These are phyloP conservation scores for Pomatorhinus ruficollis DNA, from an alignment of 2,113 vertebrate genomes.

Conservation along the genomic window DNA sequence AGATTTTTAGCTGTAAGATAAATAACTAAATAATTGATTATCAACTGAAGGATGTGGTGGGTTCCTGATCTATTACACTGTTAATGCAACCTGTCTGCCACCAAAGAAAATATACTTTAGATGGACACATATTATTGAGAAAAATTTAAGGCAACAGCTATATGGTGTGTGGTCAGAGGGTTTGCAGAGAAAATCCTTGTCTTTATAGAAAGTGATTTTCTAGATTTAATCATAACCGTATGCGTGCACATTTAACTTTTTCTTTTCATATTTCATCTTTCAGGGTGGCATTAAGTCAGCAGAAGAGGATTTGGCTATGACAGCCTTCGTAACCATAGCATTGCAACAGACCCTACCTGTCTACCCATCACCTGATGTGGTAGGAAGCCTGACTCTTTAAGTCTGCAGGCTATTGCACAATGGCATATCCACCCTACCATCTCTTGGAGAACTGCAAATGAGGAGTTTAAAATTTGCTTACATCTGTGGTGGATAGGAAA, in stretches of 20 bases:
- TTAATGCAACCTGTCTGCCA: background rate
- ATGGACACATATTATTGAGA: background rate
- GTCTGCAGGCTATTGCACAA: background rate
- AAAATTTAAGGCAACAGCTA: background rate
- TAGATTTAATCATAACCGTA: background rate
- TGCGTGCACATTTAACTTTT: background rate
- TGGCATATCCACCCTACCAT: background rate
- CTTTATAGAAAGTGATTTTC: background rate
- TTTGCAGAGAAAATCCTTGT: background rate
- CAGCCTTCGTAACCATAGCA: slow-evolving; percentile 69
- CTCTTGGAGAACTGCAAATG: background rate
- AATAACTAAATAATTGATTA: background rate
- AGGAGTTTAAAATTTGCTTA: background rate
- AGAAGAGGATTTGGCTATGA: slow-evolving; percentile 66
- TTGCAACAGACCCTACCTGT: slow-evolving; percentile 9
- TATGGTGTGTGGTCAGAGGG: background rate
- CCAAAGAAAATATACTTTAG: background rate
- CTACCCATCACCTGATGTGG: slow-evolving; percentile 39
- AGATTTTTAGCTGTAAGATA: background rate
- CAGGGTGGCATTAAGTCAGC: slow-evolving; percentile 64
- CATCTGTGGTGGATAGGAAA: background rate
- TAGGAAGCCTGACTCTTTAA: slow-evolving; percentile 16
- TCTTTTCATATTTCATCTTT: background rate
- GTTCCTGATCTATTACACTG: background rate
- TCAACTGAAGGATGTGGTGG: rapidly evolving